These are phyloP conservation scores for Leucoptera coffeella DNA, from an alignment of 2,888 invertebrate species.

Conservation along the genomic window DNA sequence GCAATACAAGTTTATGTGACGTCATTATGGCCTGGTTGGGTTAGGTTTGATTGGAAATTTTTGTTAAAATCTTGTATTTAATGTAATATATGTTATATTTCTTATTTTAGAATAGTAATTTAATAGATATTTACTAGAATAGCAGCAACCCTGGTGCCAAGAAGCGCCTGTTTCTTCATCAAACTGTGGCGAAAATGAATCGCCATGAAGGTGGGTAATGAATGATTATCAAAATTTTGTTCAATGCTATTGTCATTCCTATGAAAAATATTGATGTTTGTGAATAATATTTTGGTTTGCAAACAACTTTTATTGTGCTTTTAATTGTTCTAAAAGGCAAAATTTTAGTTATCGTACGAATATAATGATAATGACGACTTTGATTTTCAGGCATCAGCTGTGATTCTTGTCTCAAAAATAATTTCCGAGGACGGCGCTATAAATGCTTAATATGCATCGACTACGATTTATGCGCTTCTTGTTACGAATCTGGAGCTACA, in stretches of 20 bases:
- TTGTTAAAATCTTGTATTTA: constrained; percentile 60
- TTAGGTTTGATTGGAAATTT: constrained; percentile 65
- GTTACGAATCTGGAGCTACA: constrained; percentile 88
- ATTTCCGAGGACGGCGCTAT: constrained; percentile 95
- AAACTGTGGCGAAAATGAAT: constrained; percentile 70
- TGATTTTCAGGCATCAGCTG: constrained; percentile 90
- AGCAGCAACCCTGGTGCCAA: constrained; percentile 42
- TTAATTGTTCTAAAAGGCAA: not conserved
- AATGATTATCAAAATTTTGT: constrained; percentile 53
- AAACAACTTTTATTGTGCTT: too few relatives aligned
- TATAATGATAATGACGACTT: constrained; percentile 21
- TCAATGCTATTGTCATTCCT: constrained; percentile 42
- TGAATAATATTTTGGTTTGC: too few relatives aligned
- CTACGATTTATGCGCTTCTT: constrained; percentile 96
- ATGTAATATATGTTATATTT: constrained; percentile 54
- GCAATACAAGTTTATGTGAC: constrained; percentile 51
- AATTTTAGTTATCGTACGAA: constrained; percentile 1
- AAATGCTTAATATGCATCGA: constrained; percentile 99
- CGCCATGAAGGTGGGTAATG: constrained; percentile 87
- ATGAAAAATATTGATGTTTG: too few relatives aligned
- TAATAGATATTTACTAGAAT: constrained; percentile 42
- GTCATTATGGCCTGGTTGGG: constrained; percentile 66
- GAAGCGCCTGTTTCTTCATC: constrained; percentile 36
- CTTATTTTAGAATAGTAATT: constrained; percentile 46
- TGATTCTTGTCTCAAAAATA: constrained; percentile 97